These are phyloP conservation scores for Pseudomyrmex dendroicus DNA, from an alignment of 1,140 invertebrate species.

Conservation along the genomic window DNA sequence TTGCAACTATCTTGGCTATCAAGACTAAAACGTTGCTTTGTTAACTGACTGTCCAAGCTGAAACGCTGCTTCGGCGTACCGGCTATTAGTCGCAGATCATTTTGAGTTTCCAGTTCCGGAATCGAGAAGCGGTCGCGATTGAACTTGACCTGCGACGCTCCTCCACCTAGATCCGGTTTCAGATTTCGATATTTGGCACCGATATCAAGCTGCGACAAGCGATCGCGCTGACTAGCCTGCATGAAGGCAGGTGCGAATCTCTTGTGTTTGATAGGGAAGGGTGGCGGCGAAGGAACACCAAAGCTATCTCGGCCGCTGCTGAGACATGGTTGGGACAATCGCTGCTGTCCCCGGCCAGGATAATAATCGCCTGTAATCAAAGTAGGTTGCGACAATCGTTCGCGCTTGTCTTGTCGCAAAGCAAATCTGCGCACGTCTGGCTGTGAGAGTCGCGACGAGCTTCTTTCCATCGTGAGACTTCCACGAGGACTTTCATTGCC, in stretches of 20 bases:
- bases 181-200: conserved; percentile 74
- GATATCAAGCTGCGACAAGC: conserved; percentile 80
- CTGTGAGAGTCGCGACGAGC: conserved; percentile 64
- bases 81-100: conserved; percentile 79
- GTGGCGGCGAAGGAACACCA: conserved; percentile 61
- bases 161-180: conserved; percentile 48
- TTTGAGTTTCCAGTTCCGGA: conserved; percentile 81
- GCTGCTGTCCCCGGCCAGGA: conserved; percentile 78
- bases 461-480: conserved; percentile 58
- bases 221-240: conserved; percentile 76
- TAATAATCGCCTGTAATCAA: conserved; percentile 80
- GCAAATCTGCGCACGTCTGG: conserved; percentile 69
- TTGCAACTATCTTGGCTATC: conserved; percentile 73
- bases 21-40: conserved; percentile 81
- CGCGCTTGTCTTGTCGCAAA: conserved; percentile 74
- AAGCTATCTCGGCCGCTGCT: conserved; percentile 69
- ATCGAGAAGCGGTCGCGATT: conserved; percentile 82
- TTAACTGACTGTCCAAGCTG: conserved; percentile 81
- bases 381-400: conserved; percentile 81
- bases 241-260: conserved; percentile 70
- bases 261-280: conserved; percentile 71
- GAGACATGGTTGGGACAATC: conserved; percentile 80
- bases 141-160: conserved; percentile 71
- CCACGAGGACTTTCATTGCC: conserved; percentile 60
- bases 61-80: conserved; percentile 82